These are phyloP conservation scores for Malurus elegans DNA, from an alignment of 2,113 vertebrate species.

Conservation along the genomic window DNA sequence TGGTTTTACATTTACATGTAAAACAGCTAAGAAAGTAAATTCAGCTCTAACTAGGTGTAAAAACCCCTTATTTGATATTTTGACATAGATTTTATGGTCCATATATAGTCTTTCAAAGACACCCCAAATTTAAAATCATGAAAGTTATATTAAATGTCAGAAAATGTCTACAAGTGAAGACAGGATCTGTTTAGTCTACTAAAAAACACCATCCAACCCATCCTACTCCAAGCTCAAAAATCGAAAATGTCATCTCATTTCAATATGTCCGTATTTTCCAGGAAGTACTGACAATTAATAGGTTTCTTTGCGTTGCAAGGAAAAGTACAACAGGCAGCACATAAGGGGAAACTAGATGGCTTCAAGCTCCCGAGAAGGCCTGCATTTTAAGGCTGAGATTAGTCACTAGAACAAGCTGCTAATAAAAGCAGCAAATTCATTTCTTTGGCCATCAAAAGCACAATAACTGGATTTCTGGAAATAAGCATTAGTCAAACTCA, in stretches of 20 bases:
- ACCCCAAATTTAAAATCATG: not conserved
- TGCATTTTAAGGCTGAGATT: not conserved
- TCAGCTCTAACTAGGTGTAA: not conserved
- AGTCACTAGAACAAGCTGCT: constrained; percentile 20
- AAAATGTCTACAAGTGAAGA: not conserved
- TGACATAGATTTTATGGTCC: not conserved
- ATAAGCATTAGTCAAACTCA: constrained; percentile 41
- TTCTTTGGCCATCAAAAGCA: not conserved
- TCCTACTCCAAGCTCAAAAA: not conserved
- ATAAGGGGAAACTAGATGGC: not conserved
- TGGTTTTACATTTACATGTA: not conserved
- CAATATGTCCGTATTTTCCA: not conserved
- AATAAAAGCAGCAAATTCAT: not conserved
- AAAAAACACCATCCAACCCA: not conserved
- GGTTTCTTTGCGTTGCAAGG: not conserved
- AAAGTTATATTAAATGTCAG: not conserved
- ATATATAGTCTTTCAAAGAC: not conserved
- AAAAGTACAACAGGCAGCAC: not conserved
- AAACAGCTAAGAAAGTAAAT: not conserved
- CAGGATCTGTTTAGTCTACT: not conserved
- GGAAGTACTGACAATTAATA: not conserved
- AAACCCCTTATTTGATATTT: not conserved
- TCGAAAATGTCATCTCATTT: not conserved
- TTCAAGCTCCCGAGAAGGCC: not conserved
- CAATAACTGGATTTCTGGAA: constrained; percentile 35